Evolutionary conservation across 1,140 invertebrate species (phyloP), one percentile per base, ranked within the genome.

Genomic region (Aphis gossypii): DNA sequence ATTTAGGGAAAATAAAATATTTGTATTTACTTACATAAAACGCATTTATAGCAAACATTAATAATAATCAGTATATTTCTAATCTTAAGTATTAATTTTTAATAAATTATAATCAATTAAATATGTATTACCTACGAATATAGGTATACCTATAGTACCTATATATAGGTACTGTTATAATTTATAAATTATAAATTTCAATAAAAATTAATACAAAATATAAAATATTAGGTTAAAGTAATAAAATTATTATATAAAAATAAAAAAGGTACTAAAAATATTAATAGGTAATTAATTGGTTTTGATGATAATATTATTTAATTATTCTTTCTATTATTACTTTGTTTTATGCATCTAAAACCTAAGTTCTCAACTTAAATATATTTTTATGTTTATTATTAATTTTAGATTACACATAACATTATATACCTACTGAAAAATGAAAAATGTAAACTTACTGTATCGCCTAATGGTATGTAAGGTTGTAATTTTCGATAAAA

Each of bases 401-500:
- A 68, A 0, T 68, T 11, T 0, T n/a, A 5, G 4, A 14, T 68
- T 68, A 30, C 18, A n/a, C 18, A n/a, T 5, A 14, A 68, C n/a
- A 68, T 68, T 68, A 14, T 68, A 76, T 21, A 93, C 35, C 35
- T 35, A 82, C 6, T 86, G 21, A 25, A 93, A 48, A 23, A 51
- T 38, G 21, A 83, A 83, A 84, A 93, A 54, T 38, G 9, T 23
- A 86, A 54, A 93, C 92, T 93, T 44, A 93, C 92, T 56, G 92
- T 93, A 93, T 93, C 92, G 11, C 92, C 92, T 54, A 93, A 83
- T 25, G 92, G 92, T 41, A 93, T 93, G 38, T 93, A 93, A 56
- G 92, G 92, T 25, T 93, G 92, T 93, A 93, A 18, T 84, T 93
- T 93, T 48, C 92, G 92, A 93, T 93, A 93, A 84, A 93, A 93